A percentile compares a stretch with the other conserved stretches of the same genome.
Evolutionary conservation across 2,888 invertebrate genomes (phyloP).

Genomic region (Tineola bisselliella): DNA sequence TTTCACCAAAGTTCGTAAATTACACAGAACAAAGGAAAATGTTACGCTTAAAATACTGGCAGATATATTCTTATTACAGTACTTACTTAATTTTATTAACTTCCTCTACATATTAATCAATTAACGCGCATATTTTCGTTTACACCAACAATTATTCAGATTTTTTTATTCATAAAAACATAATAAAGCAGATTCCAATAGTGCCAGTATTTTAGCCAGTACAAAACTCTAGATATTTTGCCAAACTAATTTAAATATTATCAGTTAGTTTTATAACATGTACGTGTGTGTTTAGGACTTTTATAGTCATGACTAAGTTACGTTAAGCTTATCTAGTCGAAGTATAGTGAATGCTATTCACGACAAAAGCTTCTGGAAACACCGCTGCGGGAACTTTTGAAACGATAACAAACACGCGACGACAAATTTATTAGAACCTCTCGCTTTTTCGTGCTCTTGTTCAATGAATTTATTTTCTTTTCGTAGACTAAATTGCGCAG

Average conservation of each 20-base stretch:
- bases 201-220: no score
- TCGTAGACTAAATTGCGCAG: no score
- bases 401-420: slow-evolving; percentile 11
- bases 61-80: no score
- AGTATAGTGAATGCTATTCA: neutral
- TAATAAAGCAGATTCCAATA: no score
- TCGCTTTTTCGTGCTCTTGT: slow-evolving; percentile 7
- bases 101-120: no score
- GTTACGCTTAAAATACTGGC: no score
- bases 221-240: no score
- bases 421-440: slow-evolving; percentile 11
- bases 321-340: slow-evolving; percentile 11
- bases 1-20: neutral
- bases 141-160: no score
- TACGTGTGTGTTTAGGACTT: neutral
- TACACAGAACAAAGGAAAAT: neutral
- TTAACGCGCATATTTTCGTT: no score
- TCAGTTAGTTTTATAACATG: neutral
- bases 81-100: no score
- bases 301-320: slow-evolving; percentile 5
- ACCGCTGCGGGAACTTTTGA: neutral
- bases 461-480: neutral
- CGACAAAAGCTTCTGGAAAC: neutral
- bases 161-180: no score
- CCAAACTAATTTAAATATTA: no score